A percentile compares a stretch with the other conserved stretches of the same genome.
Conservation (phyloP, 2,113 vertebrate species). For the Nibea albiflora region DNA sequence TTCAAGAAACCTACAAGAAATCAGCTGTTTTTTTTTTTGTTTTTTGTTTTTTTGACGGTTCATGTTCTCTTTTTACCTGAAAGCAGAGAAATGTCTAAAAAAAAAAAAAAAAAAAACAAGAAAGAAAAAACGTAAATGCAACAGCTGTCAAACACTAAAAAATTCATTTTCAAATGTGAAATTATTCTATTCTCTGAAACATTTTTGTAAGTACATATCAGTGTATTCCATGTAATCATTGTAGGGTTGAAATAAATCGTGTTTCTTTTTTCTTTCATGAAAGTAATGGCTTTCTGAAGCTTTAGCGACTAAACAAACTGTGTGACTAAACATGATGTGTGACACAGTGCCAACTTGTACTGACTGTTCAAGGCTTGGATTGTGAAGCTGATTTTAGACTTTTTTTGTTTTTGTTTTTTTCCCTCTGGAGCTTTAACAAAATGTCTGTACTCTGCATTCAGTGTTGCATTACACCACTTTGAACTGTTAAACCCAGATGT, state of each 20-base stretch:
- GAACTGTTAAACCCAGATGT: constrained; percentile 54
- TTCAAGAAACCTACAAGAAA: constrained; percentile 56
- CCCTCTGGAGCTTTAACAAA: constrained; percentile 63
- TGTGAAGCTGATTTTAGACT: constrained; percentile 56
- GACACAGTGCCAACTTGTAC: constrained; percentile 39
- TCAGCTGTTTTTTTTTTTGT: constrained; percentile 69
- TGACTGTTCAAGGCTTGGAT: constrained; percentile 55
- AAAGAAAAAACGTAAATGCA: constrained; percentile 45
- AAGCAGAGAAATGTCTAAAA: constrained; percentile 62
- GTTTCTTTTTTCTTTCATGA: constrained; percentile 76
- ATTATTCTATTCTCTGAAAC: constrained; percentile 79
- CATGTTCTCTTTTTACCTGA: constrained; percentile 79
- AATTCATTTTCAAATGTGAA: constrained; percentile 79
- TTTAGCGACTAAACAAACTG: constrained; percentile 57
- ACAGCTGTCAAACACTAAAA: constrained; percentile 72
- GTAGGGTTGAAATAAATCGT: constrained; percentile 83
- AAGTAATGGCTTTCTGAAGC: constrained; percentile 60
- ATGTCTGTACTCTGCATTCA: constrained; percentile 62
- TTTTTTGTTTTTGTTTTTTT: constrained; percentile 34
- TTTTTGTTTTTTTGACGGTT: constrained; percentile 21
- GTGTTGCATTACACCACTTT: constrained; percentile 44
- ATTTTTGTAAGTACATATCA: constrained; percentile 84
- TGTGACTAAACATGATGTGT: constrained; percentile 41
- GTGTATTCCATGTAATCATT: constrained; percentile 84
- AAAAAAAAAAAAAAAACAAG: neutral